Percentiles rank a stretch among this genome's conserved stretches.
phyloP scores from a whole-genome alignment of 2,113 vertebrate genomes.

The Hyaena hyaena region DNA sequence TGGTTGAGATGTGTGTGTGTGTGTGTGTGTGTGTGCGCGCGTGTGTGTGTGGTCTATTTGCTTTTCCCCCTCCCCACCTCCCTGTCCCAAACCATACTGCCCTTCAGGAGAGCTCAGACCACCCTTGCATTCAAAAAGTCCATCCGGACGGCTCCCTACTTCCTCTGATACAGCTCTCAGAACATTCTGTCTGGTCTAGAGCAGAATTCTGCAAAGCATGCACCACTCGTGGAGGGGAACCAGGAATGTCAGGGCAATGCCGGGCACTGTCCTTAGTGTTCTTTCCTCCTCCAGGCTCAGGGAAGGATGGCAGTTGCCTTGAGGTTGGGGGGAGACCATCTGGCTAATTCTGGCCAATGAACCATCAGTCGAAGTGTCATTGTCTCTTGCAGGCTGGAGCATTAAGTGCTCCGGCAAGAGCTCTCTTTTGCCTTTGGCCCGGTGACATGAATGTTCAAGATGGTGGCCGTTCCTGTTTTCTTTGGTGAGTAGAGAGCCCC shows the following conservation, averaged over 20 bases:
- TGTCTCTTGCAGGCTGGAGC: not conserved
- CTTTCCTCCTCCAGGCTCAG: not conserved
- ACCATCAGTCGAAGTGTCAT: not conserved
- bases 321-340: not conserved
- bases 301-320: not conserved
- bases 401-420: not conserved
- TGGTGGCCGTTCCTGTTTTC: not conserved
- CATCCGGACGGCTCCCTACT: not conserved
- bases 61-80: not conserved
- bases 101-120: not conserved
- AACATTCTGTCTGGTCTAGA: not conserved
- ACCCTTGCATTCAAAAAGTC: not conserved
- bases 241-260: not conserved
- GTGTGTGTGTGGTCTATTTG: not conserved
- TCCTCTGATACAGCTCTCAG: not conserved
- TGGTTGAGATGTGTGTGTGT: not conserved
- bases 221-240: not conserved
- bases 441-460: not conserved
- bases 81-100: not conserved
- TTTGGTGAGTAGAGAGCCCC: not conserved
- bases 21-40: not conserved
- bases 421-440: not conserved
- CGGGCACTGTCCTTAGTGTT: too few species aligned
- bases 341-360: not conserved
- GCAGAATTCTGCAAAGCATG: not conserved